Evolutionary conservation across 1,140 invertebrate genomes (phyloP), one percentile per base, ranked within the genome.

Genomic region (Nephila pilipes): DNA sequence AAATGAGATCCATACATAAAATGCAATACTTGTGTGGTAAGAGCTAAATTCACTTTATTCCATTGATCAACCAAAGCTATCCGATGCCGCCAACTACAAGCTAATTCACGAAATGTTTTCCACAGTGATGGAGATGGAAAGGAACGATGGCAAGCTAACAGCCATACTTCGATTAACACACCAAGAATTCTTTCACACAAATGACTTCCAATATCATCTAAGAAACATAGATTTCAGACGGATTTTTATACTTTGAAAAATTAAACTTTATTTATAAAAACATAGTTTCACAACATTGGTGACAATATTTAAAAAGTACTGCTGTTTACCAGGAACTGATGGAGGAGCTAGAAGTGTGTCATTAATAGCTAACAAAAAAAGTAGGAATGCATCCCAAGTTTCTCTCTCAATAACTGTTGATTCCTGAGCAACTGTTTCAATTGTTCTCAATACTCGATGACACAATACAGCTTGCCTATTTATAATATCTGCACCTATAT

Each of bases 101-200:
- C 99, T 94, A 98, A 97, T 95, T 99, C 98, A 94, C 98, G 96
- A 92, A 99, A 96, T 4, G 99, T 99, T 95, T 99, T 98, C 99
- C 99, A 99, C 94, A 99, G 96, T 12, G 98, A 98, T 18, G 99
- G 98, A 8, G 98, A 97, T 20, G 98, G 99, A 96, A 98, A 98
- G 95, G 97, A 99, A 88, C 97, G 97, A 85, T 97, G 97, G 95
- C 99, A 99, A 1, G 98, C 98, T 32, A 99, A 95, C 36, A 99
- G 96, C 99, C 99, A 99, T 1, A 99, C 97, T 96, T 99, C 98
- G 95, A 99, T 98, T 25, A 99, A 96, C 46, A 99, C 98, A 93
- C 97, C 98, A 12, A 99, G 96, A 58, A 99, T 98, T 81, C 99
- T 96, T 95, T 99, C 98, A 95, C 98, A 99, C 32, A 99, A 96